Evolutionary conservation across 2,797 vertebrate species (phyloP).

Genomic region (Meriones psammophilus): DNA sequence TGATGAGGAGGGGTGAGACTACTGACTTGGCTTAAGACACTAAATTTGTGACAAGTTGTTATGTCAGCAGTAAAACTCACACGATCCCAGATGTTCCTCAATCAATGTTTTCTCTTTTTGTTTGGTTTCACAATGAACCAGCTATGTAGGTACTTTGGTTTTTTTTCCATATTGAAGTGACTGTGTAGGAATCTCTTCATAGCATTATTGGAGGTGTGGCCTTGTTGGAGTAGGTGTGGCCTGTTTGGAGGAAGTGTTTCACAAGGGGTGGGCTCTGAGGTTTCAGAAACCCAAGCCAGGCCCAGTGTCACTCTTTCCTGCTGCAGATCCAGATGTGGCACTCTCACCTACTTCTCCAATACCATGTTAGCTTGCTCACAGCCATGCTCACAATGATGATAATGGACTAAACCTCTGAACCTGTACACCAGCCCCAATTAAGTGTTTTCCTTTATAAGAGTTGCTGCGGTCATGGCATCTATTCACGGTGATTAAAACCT

Average conservation of each 20-base stretch:
- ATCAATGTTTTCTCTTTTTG: not conserved
- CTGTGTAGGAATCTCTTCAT: not conserved
- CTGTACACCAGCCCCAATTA: not conserved
- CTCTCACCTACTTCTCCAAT: not conserved
- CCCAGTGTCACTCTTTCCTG: not conserved
- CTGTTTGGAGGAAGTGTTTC: not conserved
- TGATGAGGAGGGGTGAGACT: not conserved
- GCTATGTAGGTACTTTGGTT: fast-evolving
- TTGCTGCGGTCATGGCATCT: not conserved
- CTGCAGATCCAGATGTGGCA: not conserved
- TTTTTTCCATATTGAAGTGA: not conserved
- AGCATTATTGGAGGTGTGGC: not conserved
- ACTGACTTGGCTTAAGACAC: not conserved
- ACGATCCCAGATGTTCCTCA: not conserved
- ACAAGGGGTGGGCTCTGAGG: not conserved
- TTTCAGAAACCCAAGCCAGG: not conserved
- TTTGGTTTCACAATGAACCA: not conserved
- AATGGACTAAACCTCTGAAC: not conserved
- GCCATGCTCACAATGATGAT: not conserved
- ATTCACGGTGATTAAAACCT: not conserved
- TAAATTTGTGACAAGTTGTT: not conserved
- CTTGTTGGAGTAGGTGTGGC: not conserved
- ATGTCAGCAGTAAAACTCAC: not conserved
- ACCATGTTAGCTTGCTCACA: not conserved
- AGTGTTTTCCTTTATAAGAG: not conserved